A percentile compares a stretch with the other conserved stretches of the same genome.
Conservation (phyloP, 2,888 invertebrate species). For the Pandemis cinnamomeana region DNA sequence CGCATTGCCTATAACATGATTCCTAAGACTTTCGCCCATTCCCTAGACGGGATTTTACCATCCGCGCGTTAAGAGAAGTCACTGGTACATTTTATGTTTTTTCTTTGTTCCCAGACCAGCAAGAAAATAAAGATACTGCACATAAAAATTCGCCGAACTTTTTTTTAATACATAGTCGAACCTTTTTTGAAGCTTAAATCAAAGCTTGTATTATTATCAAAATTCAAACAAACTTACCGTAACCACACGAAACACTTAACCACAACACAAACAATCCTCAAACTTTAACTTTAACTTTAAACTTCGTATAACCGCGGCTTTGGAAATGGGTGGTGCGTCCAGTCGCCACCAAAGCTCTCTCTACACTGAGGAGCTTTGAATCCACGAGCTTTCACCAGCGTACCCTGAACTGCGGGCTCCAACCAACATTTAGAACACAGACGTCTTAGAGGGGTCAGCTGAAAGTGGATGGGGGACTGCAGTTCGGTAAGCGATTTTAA, state of each 20-base stretch:
- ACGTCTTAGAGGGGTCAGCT: neutral
- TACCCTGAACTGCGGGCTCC: neutral
- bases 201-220: neutral
- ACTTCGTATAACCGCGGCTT: neutral
- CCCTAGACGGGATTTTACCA: no score
- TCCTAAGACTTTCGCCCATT: no score
- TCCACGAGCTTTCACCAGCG: neutral
- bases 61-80: no score
- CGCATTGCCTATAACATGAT: no score
- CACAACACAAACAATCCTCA: constrained; percentile 3
- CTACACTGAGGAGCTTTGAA: neutral
- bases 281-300: constrained; percentile 2
- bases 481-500: neutral
- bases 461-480: neutral
- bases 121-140: no score
- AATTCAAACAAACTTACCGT: neutral
- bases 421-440: neutral
- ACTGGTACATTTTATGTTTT: no score
- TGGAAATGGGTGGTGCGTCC: neutral
- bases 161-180: no score
- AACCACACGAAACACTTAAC: neutral
- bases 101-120: no score
- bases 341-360: neutral
- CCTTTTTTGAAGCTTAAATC: no score
- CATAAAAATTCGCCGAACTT: no score